A percentile compares a stretch with the other conserved stretches of the same genome.
phyloP scores from a whole-genome alignment of 2,888 invertebrate genomes.

The Acronicta psi region DNA sequence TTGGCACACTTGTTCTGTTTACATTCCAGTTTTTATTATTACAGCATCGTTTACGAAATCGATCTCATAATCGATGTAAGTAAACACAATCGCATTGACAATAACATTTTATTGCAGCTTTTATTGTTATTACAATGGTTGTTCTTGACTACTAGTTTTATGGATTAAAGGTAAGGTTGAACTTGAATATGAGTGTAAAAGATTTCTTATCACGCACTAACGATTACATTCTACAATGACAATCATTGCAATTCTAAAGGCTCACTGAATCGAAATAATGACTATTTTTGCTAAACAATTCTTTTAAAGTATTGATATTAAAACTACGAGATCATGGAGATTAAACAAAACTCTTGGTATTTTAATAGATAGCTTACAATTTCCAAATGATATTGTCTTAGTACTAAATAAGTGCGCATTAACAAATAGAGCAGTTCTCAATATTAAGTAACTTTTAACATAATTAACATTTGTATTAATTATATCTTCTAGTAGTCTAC shows the following conservation, averaged over 20 bases:
- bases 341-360: too few relatives aligned
- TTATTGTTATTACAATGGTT: slow-evolving; percentile 17
- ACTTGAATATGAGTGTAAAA: slow-evolving; percentile 37
- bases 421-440: not conserved
- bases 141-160: slow-evolving; percentile 21
- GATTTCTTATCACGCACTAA: slow-evolving; percentile 40
- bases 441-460: too few relatives aligned
- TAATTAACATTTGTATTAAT: too few relatives aligned
- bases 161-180: slow-evolving; percentile 31
- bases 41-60: slow-evolving; percentile 9
- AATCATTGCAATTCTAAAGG: slow-evolving; percentile 17
- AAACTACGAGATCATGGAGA: too few relatives aligned
- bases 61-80: slow-evolving; percentile 7
- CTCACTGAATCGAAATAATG: not conserved
- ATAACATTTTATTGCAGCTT: slow-evolving; percentile 7
- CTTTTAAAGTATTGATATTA: too few relatives aligned
- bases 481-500: too few relatives aligned
- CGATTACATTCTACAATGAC: slow-evolving; percentile 31
- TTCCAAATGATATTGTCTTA: too few relatives aligned
- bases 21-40: slow-evolving; percentile 4
- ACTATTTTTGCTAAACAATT: not conserved
- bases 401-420: not conserved
- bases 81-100: not conserved
- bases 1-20: slow-evolving; percentile 10
- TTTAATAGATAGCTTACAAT: too few relatives aligned